Conservation (phyloP, 2,113 vertebrate species). For the Platichthys flesus region DNA sequence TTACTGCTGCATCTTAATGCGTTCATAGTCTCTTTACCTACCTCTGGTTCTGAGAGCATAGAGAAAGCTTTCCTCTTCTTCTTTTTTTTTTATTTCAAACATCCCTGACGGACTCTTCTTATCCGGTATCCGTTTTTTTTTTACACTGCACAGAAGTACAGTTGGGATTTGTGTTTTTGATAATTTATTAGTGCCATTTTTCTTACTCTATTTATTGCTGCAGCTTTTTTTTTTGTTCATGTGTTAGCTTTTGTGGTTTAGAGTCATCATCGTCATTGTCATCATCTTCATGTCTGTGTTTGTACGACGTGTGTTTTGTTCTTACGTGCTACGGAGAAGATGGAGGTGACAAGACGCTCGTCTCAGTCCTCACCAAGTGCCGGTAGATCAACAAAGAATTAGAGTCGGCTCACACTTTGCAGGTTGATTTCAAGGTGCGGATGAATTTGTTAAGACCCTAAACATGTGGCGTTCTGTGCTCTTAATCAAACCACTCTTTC, state of each 20-base stretch:
- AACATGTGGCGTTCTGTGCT: constrained; percentile 40
- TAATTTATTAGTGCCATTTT: constrained; percentile 73
- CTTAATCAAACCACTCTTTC: constrained; percentile 44
- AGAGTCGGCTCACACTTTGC: constrained; percentile 37
- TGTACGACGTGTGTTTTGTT: constrained; percentile 14
- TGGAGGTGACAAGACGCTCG: constrained; percentile 12
- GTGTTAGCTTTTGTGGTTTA: constrained; percentile 32
- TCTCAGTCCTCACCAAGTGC: constrained; percentile 62
- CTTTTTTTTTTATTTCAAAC: neutral
- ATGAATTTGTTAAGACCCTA: constrained; percentile 37
- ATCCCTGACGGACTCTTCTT: neutral
- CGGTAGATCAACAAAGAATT: constrained; percentile 26
- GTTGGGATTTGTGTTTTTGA: constrained; percentile 22
- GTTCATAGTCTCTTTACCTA: constrained; percentile 69
- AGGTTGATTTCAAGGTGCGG: constrained; percentile 53
- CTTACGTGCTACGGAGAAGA: constrained; percentile 23
- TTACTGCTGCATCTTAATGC: constrained; percentile 40
- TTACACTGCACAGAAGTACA: constrained; percentile 24
- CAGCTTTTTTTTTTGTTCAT: constrained; percentile 20
- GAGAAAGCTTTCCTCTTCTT: constrained; percentile 33
- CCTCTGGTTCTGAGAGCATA: constrained; percentile 74
- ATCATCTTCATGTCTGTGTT: constrained; percentile 37
- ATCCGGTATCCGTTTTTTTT: constrained; percentile 20
- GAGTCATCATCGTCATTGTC: constrained; percentile 35
- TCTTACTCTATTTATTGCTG: constrained; percentile 73